phyloP scores from a whole-genome alignment of 2,113 vertebrate species.

The Erythrolamprus reginae region DNA sequence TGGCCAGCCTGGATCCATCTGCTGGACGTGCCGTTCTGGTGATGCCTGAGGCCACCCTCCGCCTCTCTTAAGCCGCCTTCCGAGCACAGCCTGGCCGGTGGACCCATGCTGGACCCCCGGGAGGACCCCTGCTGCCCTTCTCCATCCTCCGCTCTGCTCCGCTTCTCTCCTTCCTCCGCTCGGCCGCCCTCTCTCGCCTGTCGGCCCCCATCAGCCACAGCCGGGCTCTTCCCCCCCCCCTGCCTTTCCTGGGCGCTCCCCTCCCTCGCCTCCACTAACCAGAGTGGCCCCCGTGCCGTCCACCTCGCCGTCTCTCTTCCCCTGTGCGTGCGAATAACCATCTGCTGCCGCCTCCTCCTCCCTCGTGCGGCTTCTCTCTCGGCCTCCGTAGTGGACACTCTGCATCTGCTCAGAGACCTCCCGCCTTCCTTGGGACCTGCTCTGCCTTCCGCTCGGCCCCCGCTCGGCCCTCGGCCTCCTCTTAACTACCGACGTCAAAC shows the following conservation, averaged over 20 bases:
- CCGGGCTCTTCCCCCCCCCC: neutral
- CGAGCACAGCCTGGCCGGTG: neutral
- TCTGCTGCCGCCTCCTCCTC: neutral
- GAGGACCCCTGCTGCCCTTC: no score
- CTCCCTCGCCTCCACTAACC: neutral
- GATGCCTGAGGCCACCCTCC: neutral
- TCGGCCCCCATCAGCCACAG: neutral
- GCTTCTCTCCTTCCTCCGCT: neutral
- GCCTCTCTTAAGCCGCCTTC: neutral
- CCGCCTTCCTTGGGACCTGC: no score
- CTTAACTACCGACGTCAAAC: neutral
- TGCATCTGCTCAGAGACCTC: rapidly evolving
- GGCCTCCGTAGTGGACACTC: rapidly evolving
- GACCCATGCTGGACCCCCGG: no score
- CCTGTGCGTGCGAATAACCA: neutral
- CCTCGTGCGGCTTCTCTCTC: neutral
- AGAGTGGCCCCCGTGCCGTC: neutral
- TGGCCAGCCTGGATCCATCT: neutral
- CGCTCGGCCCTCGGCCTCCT: neutral
- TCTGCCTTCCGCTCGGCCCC: neutral
- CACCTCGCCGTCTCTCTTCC: neutral
- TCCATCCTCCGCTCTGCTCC: neutral
- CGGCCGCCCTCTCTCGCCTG: neutral
- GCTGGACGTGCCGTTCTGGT: neutral
- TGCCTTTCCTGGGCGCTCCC: neutral